Conservation (phyloP, 2,888 invertebrate genomes). For the Aphrophora alni region DNA sequence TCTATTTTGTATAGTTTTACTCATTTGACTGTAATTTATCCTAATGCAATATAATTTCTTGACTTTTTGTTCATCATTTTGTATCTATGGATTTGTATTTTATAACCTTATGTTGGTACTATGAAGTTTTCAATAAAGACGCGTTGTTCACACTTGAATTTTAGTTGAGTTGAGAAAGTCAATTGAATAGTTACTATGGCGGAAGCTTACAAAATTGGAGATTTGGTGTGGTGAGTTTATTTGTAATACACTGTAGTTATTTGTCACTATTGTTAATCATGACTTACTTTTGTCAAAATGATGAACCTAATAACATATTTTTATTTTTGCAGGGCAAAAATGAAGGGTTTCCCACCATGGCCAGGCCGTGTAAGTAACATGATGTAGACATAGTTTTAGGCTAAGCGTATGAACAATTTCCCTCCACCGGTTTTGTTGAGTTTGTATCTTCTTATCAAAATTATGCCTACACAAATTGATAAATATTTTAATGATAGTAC, state of each 20-base stretch:
- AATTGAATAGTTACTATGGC: slow-evolving; percentile 58
- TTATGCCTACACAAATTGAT: background rate
- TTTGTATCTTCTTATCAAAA: background rate
- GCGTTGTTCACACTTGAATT: slow-evolving; percentile 15
- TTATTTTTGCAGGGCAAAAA: slow-evolving; percentile 86
- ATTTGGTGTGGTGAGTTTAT: slow-evolving; percentile 71
- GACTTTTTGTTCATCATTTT: background rate
- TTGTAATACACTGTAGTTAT: slow-evolving; percentile 11
- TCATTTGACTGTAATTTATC: background rate
- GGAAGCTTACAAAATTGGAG: slow-evolving; percentile 68
- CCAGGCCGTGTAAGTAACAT: slow-evolving; percentile 88
- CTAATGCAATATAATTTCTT: background rate
- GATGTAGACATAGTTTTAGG: background rate
- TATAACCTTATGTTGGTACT: background rate
- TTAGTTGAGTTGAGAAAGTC: slow-evolving; percentile 32
- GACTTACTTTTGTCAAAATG: too few relatives aligned
- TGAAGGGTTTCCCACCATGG: slow-evolving; percentile 97
- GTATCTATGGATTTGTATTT: background rate
- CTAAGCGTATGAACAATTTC: background rate
- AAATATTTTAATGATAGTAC: too few relatives aligned
- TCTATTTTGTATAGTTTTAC: too few relatives aligned
- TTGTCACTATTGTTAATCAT: slow-evolving; percentile 17
- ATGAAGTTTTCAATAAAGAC: slow-evolving; percentile 14
- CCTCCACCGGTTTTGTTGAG: background rate
- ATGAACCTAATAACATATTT: too few relatives aligned